These are phyloP conservation scores for Ceriagrion tenellum DNA, from an alignment of 2,888 invertebrate genomes.

Conservation along the genomic window DNA sequence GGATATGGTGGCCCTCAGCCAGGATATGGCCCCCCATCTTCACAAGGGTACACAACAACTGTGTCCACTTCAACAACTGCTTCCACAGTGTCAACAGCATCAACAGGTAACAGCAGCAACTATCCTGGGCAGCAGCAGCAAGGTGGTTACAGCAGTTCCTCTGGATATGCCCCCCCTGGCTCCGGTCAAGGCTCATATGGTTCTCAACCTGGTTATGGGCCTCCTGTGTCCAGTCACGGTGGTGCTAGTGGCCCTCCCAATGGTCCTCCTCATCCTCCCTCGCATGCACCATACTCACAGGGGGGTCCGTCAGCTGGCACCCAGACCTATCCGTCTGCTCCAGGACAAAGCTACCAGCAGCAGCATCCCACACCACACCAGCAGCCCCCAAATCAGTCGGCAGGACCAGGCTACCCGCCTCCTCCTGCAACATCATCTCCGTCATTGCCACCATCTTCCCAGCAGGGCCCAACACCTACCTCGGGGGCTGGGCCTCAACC, in stretches of 20 bases:
- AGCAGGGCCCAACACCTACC: slow-evolving; percentile 75
- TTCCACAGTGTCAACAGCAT: slow-evolving; percentile 41
- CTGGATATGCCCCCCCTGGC: slow-evolving; percentile 80
- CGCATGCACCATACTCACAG: slow-evolving; percentile 79
- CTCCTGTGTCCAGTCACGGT: slow-evolving; percentile 76
- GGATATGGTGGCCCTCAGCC: slow-evolving; percentile 71
- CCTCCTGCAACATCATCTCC: slow-evolving; percentile 78
- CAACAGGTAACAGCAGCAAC: slow-evolving; percentile 45
- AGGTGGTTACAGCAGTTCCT: slow-evolving; percentile 77
- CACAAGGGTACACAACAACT: slow-evolving; percentile 77
- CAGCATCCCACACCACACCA: slow-evolving; percentile 52
- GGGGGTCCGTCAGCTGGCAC: slow-evolving; percentile 76
- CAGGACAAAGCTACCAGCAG: slow-evolving; percentile 60
- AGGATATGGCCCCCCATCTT: slow-evolving; percentile 76
- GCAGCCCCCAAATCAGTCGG: slow-evolving; percentile 42
- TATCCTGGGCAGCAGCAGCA: slow-evolving; percentile 59
- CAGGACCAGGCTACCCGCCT: slow-evolving; percentile 78
- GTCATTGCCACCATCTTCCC: slow-evolving; percentile 75
- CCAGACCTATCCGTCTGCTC: slow-evolving; percentile 69
- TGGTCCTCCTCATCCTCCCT: slow-evolving; percentile 75
- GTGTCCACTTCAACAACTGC: slow-evolving; percentile 78
- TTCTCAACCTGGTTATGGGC: slow-evolving; percentile 73
- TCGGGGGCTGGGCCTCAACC: slow-evolving; percentile 81
- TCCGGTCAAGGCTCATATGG: slow-evolving; percentile 74
- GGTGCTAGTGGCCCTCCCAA: slow-evolving; percentile 74